Evolutionary conservation across 2,113 vertebrate genomes (phyloP).

Genomic region (Otus sunia): DNA sequence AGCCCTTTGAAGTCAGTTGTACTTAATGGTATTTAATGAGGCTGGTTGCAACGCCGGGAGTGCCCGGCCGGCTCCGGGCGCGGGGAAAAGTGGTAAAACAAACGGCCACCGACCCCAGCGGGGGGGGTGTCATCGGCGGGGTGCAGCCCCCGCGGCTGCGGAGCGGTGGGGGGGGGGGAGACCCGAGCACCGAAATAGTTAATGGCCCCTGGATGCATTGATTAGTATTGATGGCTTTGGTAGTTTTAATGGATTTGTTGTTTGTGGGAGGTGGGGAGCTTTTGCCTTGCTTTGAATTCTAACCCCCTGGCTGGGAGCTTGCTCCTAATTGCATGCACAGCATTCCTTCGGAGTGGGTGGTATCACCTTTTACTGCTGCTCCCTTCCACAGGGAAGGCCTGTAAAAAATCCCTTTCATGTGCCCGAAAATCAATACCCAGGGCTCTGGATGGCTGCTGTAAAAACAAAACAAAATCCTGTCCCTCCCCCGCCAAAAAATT

Average conservation of each 20-base stretch:
- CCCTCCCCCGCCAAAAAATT: neutral
- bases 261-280: conserved; percentile 71
- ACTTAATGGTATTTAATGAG: neutral
- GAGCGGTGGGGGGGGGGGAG: neutral
- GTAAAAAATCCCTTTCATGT: conserved; percentile 74
- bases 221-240: conserved; percentile 85
- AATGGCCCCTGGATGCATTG: conserved; percentile 73
- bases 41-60: neutral
- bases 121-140: neutral
- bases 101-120: neutral
- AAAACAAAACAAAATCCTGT: conserved; percentile 60
- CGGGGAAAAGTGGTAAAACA: neutral
- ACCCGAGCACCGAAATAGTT: conserved; percentile 36
- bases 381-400: conserved; percentile 73
- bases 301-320: conserved; percentile 76
- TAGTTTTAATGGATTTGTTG: conserved; percentile 80
- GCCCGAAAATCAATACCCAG: conserved; percentile 70
- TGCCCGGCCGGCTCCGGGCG: neutral
- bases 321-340: conserved; percentile 85
- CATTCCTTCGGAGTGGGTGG: conserved; percentile 92
- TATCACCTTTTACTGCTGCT: conserved; percentile 79
- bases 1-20: conserved; percentile 5
- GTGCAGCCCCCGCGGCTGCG: neutral
- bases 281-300: conserved; percentile 73
- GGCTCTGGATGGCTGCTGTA: conserved; percentile 69